Evolutionary conservation across 1,140 invertebrate genomes (phyloP), one percentile per base, ranked within the genome.

Genomic region (Lepidurus couesii): DNA sequence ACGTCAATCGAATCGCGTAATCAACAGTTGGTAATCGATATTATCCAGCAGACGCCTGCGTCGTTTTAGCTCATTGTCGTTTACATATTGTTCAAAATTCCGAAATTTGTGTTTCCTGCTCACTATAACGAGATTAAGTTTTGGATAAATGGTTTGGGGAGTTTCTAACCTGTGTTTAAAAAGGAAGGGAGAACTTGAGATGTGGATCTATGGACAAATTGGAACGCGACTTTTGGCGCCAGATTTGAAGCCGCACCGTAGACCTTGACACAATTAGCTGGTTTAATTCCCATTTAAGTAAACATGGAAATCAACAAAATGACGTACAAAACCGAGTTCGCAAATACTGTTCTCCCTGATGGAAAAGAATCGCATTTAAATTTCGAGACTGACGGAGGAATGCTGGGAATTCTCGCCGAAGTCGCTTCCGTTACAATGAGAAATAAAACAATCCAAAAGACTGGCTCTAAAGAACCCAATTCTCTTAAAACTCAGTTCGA

Each of bases 401-500:
- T 87, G 65, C 79, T 88, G 73, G 85, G 86, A 80, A 87, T 88
- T 85, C 80, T 88, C 47, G 87, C 87, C 26, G 87, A 87, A 83
- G 87, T 88, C 6, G 87, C 87, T 42, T 87, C 87, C 1, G 86
- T 86, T 75, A 87, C 86, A 1, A 79, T 88, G 1, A 83, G 87
- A 77, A 87, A 84, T 16, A 86, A 82, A 73, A 65, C 79, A 5
- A 9, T 24, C 5, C 84, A 84, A 47, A 34, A 76, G 83, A 85
- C 9, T 76, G 80, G 8, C 44, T 73, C 34, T 73, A 78, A 7
- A 78, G 74, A 24, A 75, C 11, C 42, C 74, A 75, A 73, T 84
- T 87, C 42, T 85, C 80, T 53, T 80, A 89, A 45, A 82, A 85
- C 3, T 88, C 89, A 80, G 84, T 89, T 34, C 2, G 34, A 34